These are phyloP conservation scores for Leptinotarsa haldemani DNA, from an alignment of 2,888 invertebrate species.

Conservation along the genomic window DNA sequence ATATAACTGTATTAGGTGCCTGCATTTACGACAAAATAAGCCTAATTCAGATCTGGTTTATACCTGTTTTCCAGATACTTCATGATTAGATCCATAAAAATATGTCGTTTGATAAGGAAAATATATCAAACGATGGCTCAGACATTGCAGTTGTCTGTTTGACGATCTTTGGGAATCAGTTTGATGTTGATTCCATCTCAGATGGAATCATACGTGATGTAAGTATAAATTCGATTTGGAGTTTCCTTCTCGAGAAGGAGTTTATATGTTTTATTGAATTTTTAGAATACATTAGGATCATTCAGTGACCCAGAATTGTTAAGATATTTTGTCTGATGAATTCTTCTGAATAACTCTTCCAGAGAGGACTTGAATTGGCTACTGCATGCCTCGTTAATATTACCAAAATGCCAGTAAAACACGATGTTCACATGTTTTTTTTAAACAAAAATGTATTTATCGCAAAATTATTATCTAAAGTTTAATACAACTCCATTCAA, in stretches of 20 bases:
- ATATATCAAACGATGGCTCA: background rate
- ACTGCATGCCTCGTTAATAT: too few species aligned
- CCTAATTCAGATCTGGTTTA: slow-evolving; percentile 12
- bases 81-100: slow-evolving; percentile 19
- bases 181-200: background rate
- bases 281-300: background rate
- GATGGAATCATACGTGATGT: background rate
- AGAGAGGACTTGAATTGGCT: too few species aligned
- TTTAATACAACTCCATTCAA: too few species aligned
- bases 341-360: too few species aligned
- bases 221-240: slow-evolving; percentile 13
- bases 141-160: background rate
- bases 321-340: too few species aligned
- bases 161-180: slow-evolving; percentile 11
- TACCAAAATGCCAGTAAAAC: too few species aligned
- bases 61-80: slow-evolving; percentile 11
- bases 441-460: too few species aligned
- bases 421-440: too few species aligned
- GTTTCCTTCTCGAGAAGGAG: background rate
- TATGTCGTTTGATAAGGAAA: slow-evolving; percentile 2
- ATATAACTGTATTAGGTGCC: slow-evolving; percentile 15
- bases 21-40: slow-evolving; percentile 11
- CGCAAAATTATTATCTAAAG: too few species aligned
- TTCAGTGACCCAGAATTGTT: too few species aligned
- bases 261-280: background rate